These are phyloP conservation scores for Thymelicus acteon DNA, from an alignment of 2,888 invertebrate species.

Conservation along the genomic window DNA sequence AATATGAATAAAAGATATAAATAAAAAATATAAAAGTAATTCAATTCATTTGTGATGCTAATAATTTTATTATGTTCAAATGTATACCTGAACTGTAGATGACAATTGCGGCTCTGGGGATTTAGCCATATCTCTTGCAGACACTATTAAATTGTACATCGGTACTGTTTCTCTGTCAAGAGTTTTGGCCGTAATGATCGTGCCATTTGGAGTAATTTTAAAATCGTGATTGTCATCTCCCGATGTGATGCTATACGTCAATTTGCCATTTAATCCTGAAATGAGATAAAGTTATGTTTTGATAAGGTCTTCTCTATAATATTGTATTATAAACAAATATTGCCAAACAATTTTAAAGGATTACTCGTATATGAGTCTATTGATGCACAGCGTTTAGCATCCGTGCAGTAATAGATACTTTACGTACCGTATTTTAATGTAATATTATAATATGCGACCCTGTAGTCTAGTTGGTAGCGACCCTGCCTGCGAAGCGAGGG, in stretches of 20 bases:
- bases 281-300: constrained; percentile 14
- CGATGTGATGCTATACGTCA: constrained; percentile 91
- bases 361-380: too few species aligned
- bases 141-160: constrained; percentile 93
- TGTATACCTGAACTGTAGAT: constrained; percentile 92
- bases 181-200: constrained; percentile 89
- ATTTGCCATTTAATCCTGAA: constrained; percentile 93
- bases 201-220: constrained; percentile 92
- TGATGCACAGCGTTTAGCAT: too few species aligned
- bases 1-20: too few species aligned
- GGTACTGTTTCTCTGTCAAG: constrained; percentile 94
- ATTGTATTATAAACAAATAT: too few species aligned
- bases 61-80: neutral
- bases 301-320: too few species aligned
- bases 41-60: too few species aligned
- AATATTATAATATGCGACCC: too few species aligned
- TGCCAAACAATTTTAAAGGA: too few species aligned
- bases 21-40: too few species aligned
- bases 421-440: too few species aligned
- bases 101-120: constrained; percentile 90
- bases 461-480: too few species aligned
- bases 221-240: constrained; percentile 94
- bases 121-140: constrained; percentile 93
- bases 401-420: neutral
- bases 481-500: too few species aligned